phyloP scores from a whole-genome alignment of 23 tunicate species.

The Styela clava region DNA sequence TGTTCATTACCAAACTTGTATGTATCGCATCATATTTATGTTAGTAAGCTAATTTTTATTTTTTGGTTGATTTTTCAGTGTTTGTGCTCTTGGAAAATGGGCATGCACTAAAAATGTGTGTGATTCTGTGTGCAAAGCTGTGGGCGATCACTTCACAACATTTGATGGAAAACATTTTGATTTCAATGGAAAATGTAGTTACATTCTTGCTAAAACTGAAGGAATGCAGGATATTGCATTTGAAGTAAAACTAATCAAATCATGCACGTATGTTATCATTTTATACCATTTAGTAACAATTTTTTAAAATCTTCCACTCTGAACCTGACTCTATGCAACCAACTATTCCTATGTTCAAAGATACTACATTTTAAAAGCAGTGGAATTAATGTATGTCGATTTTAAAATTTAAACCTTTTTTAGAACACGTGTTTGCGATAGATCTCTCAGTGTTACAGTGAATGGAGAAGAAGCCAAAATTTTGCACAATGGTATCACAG shows the following conservation, averaged over 20 bases:
- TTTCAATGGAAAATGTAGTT: conserved; percentile 79
- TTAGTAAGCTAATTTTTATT: too few relatives aligned
- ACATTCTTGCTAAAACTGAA: conserved; percentile 66
- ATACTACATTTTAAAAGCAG: too few relatives aligned
- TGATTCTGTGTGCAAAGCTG: conserved; percentile 92
- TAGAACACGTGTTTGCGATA: conserved; percentile 57
- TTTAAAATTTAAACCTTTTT: too few relatives aligned
- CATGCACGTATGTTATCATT: conserved; percentile 72
- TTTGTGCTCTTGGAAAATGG: conserved; percentile 94
- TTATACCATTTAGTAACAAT: conserved; percentile 4
- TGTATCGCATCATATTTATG: too few relatives aligned
- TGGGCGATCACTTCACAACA: conserved; percentile 85
- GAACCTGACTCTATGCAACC: too few relatives aligned
- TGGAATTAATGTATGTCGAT: too few relatives aligned
- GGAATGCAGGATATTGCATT: conserved; percentile 95
- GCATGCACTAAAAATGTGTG: conserved; percentile 90
- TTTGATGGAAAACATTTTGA: conserved; percentile 92
- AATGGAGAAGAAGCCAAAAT: conserved; percentile 84
- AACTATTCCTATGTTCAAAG: too few relatives aligned
- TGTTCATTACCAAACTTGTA: too few relatives aligned
- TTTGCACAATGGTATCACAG: conserved; percentile 71
- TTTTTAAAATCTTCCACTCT: too few relatives aligned
- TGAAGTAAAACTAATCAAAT: conserved; percentile 81
- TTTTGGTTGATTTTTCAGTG: too few relatives aligned
- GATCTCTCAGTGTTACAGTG: conserved; percentile 72